These are phyloP conservation scores for Athalia rosae DNA, from an alignment of 2,888 invertebrate species.

Conservation along the genomic window DNA sequence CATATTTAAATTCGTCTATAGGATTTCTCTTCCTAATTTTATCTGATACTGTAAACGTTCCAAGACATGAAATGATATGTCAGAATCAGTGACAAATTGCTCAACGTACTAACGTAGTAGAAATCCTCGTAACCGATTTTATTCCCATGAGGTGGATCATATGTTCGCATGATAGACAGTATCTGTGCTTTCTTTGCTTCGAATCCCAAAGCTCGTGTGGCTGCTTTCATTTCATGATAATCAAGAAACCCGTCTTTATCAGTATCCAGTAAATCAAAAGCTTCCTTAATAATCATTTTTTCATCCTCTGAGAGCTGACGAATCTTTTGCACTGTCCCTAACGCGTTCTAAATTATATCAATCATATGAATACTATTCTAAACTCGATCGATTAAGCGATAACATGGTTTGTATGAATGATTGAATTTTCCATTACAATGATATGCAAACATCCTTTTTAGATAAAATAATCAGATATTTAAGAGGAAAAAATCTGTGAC, in stretches of 20 bases:
- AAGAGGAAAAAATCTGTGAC: background rate
- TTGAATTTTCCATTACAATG: too few relatives aligned
- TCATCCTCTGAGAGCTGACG: conserved; percentile 52
- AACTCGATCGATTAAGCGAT: background rate
- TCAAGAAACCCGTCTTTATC: conserved; percentile 61
- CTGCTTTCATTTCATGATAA: conserved; percentile 62
- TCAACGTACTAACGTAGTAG: conserved; percentile 59
- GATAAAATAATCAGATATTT: too few relatives aligned
- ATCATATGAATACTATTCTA: background rate
- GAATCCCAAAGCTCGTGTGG: conserved; percentile 60
- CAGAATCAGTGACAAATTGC: background rate
- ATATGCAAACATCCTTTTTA: too few relatives aligned
- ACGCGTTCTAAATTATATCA: conserved; percentile 8
- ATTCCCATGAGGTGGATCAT: conserved; percentile 52
- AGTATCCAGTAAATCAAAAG: conserved; percentile 58
- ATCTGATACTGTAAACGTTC: conserved; percentile 52
- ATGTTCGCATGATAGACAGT: conserved; percentile 56
- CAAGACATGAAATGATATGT: background rate
- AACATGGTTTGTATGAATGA: background rate
- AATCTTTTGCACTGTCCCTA: conserved; percentile 46
- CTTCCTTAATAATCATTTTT: conserved; percentile 56
- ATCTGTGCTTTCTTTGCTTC: conserved; percentile 59
- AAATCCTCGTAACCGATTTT: conserved; percentile 57
- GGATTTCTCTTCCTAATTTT: conserved; percentile 57
- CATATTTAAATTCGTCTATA: conserved; percentile 59